Conservation (phyloP, 2,113 vertebrate species). For the Centropus unirufus region DNA sequence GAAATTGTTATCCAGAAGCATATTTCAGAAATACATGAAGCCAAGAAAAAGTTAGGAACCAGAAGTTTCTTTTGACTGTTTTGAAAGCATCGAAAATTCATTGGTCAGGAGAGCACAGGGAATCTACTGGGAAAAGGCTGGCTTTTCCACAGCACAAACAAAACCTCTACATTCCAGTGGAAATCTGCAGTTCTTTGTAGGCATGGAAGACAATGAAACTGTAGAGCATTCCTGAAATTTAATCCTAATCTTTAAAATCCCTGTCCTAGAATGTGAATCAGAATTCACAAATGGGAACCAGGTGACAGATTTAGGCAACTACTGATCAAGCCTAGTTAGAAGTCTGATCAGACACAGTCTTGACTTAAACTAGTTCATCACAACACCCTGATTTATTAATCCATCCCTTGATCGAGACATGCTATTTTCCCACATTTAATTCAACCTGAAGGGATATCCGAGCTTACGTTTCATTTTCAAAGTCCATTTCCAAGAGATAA, state of each 20-base stretch:
- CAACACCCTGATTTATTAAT: not conserved
- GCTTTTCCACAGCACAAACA: not conserved
- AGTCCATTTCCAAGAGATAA: not conserved
- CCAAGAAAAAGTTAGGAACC: not conserved
- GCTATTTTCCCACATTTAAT: not conserved
- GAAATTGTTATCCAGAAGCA: not conserved
- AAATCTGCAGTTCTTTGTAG: not conserved
- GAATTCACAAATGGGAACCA: not conserved
- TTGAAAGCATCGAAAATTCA: not conserved
- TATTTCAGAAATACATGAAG: not conserved
- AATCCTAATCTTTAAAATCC: not conserved
- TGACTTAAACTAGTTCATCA: not conserved
- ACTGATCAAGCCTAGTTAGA: not conserved
- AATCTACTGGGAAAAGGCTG: not conserved
- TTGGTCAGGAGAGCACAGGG: not conserved
- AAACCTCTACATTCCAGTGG: rapidly evolving
- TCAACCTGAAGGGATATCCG: not conserved
- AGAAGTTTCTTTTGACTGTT: not conserved
- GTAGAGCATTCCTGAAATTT: not conserved
- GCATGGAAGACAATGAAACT: not conserved
- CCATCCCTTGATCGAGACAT: not conserved
- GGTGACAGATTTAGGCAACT: not conserved
- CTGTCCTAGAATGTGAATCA: not conserved
- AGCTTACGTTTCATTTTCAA: not conserved
- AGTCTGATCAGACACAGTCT: not conserved